phyloP scores from a whole-genome alignment of 1,140 invertebrate genomes.

The Octopus bimaculoides region DNA sequence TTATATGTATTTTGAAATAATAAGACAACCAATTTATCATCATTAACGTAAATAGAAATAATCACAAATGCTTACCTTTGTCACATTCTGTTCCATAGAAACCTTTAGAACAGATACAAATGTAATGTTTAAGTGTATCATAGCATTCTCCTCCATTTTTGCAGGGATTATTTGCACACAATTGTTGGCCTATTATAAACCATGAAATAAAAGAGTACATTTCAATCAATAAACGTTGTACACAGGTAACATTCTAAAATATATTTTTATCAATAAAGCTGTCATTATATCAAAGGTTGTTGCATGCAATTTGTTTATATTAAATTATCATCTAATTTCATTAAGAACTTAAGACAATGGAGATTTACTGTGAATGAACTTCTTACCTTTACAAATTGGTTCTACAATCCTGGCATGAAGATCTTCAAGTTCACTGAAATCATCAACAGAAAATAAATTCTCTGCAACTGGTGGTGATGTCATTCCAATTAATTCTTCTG shows the following conservation, averaged over 20 bases:
- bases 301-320: neutral
- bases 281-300: neutral
- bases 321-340: no score
- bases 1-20: no score
- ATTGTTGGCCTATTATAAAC: constrained; percentile 34
- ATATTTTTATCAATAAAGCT: neutral
- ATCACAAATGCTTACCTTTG: neutral
- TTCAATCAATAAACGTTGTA: neutral
- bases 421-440: constrained; percentile 37
- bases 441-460: constrained; percentile 41
- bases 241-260: neutral
- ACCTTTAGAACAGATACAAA: constrained; percentile 67
- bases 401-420: constrained; percentile 36
- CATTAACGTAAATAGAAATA: no score
- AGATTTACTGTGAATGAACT: no score
- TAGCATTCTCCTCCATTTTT: constrained; percentile 70
- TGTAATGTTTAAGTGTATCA: constrained; percentile 67
- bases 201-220: neutral
- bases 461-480: constrained; percentile 40
- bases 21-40: no score
- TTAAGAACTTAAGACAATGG: no score
- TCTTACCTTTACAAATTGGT: constrained; percentile 43
- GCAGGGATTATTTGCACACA: constrained; percentile 68
- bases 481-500: constrained; percentile 37
- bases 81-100: constrained; percentile 49